These are phyloP conservation scores for Plusia festucae DNA, from an alignment of 2,888 invertebrate genomes.

Conservation along the genomic window DNA sequence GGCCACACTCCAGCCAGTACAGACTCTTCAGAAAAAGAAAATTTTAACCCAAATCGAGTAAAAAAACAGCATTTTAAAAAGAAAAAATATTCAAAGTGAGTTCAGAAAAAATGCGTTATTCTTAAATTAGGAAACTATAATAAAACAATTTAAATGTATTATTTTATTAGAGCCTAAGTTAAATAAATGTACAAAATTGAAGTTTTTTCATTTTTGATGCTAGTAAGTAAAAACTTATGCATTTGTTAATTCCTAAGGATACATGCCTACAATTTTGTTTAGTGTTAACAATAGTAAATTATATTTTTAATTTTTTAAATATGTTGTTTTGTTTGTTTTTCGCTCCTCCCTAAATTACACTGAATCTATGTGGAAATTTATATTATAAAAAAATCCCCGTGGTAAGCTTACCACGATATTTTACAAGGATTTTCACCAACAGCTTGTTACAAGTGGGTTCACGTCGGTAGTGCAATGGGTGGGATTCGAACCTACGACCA, in stretches of 20 bases:
- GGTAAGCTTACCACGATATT: too few relatives aligned
- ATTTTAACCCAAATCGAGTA: constrained; percentile 78
- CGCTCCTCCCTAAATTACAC: too few relatives aligned
- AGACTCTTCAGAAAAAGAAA: constrained; percentile 85
- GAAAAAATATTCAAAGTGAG: constrained; percentile 63
- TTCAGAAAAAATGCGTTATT: constrained; percentile 4
- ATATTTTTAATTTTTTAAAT: background rate
- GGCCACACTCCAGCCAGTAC: constrained; percentile 77
- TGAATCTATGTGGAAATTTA: too few relatives aligned
- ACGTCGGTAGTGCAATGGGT: too few relatives aligned
- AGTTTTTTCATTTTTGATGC: background rate
- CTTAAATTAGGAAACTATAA: constrained; percentile 11
- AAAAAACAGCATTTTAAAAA: constrained; percentile 61
- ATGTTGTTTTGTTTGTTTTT: too few relatives aligned
- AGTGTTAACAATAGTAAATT: background rate
- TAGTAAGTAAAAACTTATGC: background rate
- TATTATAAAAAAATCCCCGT: too few relatives aligned
- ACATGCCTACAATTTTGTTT: background rate
- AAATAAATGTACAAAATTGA: background rate
- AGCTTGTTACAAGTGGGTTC: too few relatives aligned
- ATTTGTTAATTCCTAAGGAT: background rate
- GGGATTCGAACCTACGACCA: too few relatives aligned
- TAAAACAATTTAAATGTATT: background rate
- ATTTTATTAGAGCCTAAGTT: background rate
- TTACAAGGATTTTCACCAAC: too few relatives aligned